Percentiles rank a stretch among this genome's conserved stretches.
These are phyloP conservation scores for Aricia artaxerxes DNA, from an alignment of 2,888 invertebrate genomes.

Conservation along the genomic window DNA sequence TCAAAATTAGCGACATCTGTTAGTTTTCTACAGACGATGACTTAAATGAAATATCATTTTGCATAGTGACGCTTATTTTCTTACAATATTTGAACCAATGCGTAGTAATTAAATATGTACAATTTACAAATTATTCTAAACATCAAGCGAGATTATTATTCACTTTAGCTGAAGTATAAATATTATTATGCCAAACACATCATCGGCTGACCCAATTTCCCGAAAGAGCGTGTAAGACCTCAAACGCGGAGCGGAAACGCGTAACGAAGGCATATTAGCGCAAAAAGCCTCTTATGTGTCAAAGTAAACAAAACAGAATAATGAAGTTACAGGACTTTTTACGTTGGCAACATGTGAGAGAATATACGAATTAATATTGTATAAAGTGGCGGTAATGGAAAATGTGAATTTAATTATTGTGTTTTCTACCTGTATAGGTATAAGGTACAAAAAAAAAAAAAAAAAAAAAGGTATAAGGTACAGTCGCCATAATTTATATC, in stretches of 20 bases:
- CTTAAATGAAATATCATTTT: too few relatives aligned
- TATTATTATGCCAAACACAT: slow-evolving; percentile 11
- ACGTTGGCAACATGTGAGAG: background rate
- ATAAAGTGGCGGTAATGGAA: background rate
- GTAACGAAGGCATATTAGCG: slow-evolving; percentile 39
- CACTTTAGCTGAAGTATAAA: slow-evolving; percentile 1
- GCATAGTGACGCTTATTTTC: too few relatives aligned
- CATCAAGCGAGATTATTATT: background rate
- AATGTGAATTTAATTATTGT: background rate
- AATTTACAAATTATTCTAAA: background rate
- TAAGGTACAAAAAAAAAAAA: too few relatives aligned
- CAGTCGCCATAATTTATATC: too few relatives aligned
- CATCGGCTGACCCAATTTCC: slow-evolving; percentile 23
- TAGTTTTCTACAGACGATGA: background rate
- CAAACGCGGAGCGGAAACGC: slow-evolving; percentile 31
- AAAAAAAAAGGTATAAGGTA: too few relatives aligned
- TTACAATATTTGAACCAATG: too few relatives aligned
- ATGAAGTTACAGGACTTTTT: slow-evolving; percentile 38
- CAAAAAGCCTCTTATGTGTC: slow-evolving; percentile 38
- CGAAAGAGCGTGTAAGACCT: background rate
- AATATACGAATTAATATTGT: background rate
- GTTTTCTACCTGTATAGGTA: too few relatives aligned
- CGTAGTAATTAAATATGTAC: too few relatives aligned
- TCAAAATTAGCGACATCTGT: background rate
- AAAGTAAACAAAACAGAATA: slow-evolving; percentile 38